phyloP scores from a whole-genome alignment of 2,888 invertebrate genomes.

The Drosophila falleni region DNA sequence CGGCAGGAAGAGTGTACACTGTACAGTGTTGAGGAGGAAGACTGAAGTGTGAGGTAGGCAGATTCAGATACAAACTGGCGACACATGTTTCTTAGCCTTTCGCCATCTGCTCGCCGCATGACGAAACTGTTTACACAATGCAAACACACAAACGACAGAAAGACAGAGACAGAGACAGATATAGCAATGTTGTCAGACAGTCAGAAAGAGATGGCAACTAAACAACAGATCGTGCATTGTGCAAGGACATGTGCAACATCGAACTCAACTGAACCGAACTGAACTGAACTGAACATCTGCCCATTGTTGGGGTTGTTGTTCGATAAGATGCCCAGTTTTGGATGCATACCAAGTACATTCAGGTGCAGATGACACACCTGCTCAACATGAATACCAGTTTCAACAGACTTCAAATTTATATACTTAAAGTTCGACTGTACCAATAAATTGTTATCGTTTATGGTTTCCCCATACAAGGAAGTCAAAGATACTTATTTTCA shows the following conservation, averaged over 20 bases:
- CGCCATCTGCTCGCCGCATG: constrained; percentile 55
- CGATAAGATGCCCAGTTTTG: constrained; percentile 36
- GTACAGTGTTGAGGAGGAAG: neutral
- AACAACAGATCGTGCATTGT: constrained; percentile 33
- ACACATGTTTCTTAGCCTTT: constrained; percentile 51
- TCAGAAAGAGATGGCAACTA: neutral
- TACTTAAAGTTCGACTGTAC: neutral
- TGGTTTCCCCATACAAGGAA: neutral
- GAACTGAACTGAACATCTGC: constrained; percentile 20
- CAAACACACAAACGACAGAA: constrained; percentile 8
- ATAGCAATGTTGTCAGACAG: neutral
- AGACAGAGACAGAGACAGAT: neutral
- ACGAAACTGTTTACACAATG: constrained; percentile 49
- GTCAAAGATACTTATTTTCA: neutral
- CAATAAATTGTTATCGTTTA: neutral
- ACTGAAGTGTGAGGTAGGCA: neutral
- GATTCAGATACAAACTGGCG: constrained; percentile 28
- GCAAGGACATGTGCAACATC: constrained; percentile 52
- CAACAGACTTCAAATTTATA: neutral
- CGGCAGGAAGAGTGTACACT: neutral
- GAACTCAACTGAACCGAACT: neutral
- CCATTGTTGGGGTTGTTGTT: constrained; percentile 40
- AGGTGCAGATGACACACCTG: constrained; percentile 29
- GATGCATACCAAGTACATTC: constrained; percentile 8
- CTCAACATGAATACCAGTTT: constrained; percentile 11